These are phyloP conservation scores for Lucilia sericata DNA, from an alignment of 1,140 invertebrate genomes.

Conservation along the genomic window DNA sequence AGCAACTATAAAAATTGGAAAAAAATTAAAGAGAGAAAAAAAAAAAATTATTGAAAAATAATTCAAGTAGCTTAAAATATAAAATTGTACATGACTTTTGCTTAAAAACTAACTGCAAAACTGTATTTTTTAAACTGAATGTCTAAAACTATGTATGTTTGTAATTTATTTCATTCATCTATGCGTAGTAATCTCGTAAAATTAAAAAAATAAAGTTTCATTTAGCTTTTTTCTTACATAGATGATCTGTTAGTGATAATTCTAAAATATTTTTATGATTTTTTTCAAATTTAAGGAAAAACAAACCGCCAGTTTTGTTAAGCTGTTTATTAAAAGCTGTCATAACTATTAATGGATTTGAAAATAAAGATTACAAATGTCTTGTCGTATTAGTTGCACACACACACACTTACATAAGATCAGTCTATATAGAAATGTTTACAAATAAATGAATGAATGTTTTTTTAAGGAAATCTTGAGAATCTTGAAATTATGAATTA, in stretches of 20 bases:
- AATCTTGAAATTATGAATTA: not conserved
- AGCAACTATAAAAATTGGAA: not conserved
- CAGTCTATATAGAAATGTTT: not conserved
- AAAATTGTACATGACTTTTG: not conserved
- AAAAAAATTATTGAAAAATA: not conserved
- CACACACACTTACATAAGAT: not conserved
- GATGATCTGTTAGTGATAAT: conserved; percentile 10
- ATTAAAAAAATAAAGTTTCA: not conserved
- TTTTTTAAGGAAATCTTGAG: conserved; percentile 3
- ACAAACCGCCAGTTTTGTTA: conserved; percentile 1
- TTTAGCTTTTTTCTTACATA: not conserved
- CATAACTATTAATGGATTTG: conserved; percentile 16
- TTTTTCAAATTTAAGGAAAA: not conserved
- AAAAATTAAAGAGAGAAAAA: not conserved
- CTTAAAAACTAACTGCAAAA: not conserved
- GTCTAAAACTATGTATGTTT: no score
- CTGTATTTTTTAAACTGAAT: no score
- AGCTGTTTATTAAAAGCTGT: conserved; percentile 16
- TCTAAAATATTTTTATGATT: not conserved
- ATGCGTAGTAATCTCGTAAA: not conserved
- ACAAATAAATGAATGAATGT: not conserved
- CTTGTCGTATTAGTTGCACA: not conserved
- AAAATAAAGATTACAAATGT: conserved; percentile 8
- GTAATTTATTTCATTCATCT: not conserved
- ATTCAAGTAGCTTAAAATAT: conserved; percentile 35